Conservation (phyloP, 2,888 invertebrate species). For the Cerastis rubricosa region DNA sequence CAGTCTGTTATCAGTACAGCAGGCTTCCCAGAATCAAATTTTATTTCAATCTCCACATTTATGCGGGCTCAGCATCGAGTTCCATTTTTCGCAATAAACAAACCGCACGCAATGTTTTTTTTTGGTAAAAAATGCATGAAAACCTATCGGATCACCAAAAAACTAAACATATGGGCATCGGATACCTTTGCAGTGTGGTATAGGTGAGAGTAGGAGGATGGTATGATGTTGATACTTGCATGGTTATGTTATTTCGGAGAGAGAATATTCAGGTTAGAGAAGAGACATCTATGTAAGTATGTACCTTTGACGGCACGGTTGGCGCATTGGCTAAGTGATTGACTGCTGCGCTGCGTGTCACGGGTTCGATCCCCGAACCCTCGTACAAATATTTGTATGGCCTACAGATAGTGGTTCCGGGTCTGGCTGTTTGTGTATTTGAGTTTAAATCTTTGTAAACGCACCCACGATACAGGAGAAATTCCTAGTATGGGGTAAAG, state of each 20-base stretch:
- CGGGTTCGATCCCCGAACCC: too few relatives aligned
- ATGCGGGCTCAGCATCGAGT: conserved; percentile 71
- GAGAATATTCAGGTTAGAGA: not conserved
- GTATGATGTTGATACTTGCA: conserved; percentile 49
- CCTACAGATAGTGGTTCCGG: too few relatives aligned
- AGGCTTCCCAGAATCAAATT: conserved; percentile 26
- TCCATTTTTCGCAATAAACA: conserved; percentile 71
- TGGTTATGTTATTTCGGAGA: not conserved
- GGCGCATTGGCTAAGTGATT: too few relatives aligned
- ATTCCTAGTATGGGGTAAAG: too few relatives aligned
- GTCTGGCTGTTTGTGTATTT: too few relatives aligned
- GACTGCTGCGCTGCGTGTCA: too few relatives aligned
- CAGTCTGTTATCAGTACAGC: not conserved
- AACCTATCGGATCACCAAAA: conserved; percentile 72
- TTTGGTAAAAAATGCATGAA: conserved; percentile 67
- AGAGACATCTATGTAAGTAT: too few relatives aligned
- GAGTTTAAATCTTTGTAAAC: too few relatives aligned
- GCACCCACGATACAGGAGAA: too few relatives aligned
- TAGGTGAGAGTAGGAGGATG: conserved; percentile 47
- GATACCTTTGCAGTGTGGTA: conserved; percentile 56
- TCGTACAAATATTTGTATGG: too few relatives aligned
- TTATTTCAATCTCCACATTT: conserved; percentile 54
- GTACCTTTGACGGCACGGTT: too few relatives aligned
- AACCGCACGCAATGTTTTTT: conserved; percentile 65
- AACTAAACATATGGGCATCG: conserved; percentile 75